Base-by-base conservation (phyloP, 1,140 invertebrate genomes). In the Charaxes varanes region DNA sequence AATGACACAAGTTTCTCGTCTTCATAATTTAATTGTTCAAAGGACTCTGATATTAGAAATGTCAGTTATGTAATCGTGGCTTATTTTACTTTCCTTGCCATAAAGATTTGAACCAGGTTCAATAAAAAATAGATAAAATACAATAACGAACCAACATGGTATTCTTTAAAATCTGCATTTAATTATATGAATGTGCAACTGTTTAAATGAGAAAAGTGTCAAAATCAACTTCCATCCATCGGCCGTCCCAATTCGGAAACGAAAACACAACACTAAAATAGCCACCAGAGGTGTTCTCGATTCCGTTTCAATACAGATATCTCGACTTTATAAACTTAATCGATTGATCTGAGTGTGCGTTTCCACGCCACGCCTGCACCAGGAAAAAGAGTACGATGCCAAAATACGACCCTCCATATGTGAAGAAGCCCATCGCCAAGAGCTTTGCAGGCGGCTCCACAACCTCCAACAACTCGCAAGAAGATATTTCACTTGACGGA, bases 341-440 rank as follows among this genome's bases (percentile, higher is more conserved):
- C 73, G 70, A 83, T 80, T 83, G 74, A 83, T 83, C 74, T 72
- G 79, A 83, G 73, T 80, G 74, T 78, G 73, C 79, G 76, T 83
- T 80, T 71, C 68, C 60, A 78, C 79, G 73, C 76, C 70, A 77
- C 72, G 73, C 78, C 69, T 72, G 62, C 80, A 74, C 59, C 80
- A 88, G 91, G 90, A 93, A 93, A 87, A 94, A 94, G 88, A 94
- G 92, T 65, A 93, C 93, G 41, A 87, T 94, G 76, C 91, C 92
- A 62, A 94, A 94, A 76, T 94, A 93, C 78, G 93, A 95, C 76
- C 90, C 91, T 44, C 92, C 93, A 18, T 95, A 94, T 85, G 87
- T 89, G 59, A 95, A 94, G 86, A 93, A 94, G 66, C 91, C 92
- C 12, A 88, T 90, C 44, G 87, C 88, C 32, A 94, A 93, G 84